These are phyloP conservation scores for Agrochola litura DNA, from an alignment of 2,888 invertebrate genomes.

Conservation along the genomic window DNA sequence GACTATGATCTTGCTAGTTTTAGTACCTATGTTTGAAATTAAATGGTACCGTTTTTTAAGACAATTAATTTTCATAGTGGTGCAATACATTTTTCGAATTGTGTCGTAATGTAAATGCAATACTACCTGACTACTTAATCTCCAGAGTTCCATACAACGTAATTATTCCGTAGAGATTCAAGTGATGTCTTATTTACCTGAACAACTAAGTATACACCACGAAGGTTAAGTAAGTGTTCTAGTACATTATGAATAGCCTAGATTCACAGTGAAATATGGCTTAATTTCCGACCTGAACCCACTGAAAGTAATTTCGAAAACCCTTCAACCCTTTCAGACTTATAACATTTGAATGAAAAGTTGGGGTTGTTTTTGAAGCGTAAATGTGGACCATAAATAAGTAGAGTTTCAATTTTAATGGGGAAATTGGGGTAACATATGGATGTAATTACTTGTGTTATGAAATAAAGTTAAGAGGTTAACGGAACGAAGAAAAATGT, in stretches of 20 bases:
- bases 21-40: too few species aligned
- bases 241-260: slow-evolving; percentile 49
- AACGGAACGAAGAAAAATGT: not conserved
- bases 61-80: not conserved
- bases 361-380: slow-evolving; percentile 64
- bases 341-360: slow-evolving; percentile 64
- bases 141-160: not conserved
- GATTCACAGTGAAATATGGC: slow-evolving; percentile 63
- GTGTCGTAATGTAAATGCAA: not conserved
- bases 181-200: slow-evolving; percentile 23
- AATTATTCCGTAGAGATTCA: not conserved
- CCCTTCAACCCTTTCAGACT: slow-evolving; percentile 62
- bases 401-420: slow-evolving; percentile 61
- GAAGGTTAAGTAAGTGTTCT: slow-evolving; percentile 14
- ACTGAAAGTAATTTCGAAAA: slow-evolving; percentile 70
- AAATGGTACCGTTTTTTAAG: not conserved
- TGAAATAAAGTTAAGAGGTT: slow-evolving; percentile 32
- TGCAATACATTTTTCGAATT: not conserved
- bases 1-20: not conserved
- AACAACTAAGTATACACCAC: not conserved
- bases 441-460: slow-evolving; percentile 57
- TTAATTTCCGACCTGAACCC: slow-evolving; percentile 69
- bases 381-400: slow-evolving; percentile 62
- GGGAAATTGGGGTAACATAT: slow-evolving; percentile 62
- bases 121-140: not conserved